Evolutionary conservation across 2,797 vertebrate species (phyloP), one percentile per base, ranked within the genome.

Genomic region (Enteromius fasciolatus): DNA sequence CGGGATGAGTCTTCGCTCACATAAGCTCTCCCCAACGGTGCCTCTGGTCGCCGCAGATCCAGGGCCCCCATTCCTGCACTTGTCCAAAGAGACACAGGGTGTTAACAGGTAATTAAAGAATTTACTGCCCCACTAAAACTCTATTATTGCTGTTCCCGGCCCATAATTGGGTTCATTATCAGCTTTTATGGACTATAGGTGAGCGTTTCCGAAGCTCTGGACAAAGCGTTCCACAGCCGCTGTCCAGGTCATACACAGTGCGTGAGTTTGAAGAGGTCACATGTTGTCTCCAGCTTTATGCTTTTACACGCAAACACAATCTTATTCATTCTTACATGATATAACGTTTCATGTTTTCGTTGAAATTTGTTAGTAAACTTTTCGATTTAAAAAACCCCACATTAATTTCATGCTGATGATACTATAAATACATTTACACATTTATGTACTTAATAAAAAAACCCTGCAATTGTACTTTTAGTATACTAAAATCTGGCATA

Each of bases 81-180:
- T 91, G 86, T 92, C 90, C 89, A 90, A 88, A 93, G 87, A 93
- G 93, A 94, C 90, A 93, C 87, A 88, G 84, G 91, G 94, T 92
- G 94, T 94, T 94, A 94, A 95, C 94, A 93, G 93, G 91, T 94
- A 94, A 95, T 95, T 94, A 94, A 95, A 95, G 90, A 87, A 93
- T 95, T 95, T 94, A 95, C 92, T 92, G 90, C 92, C 93, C 91
- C 93, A 93, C 94, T 95, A 95, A 95, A 95, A 87, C 87, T 89
- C 88, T 87, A 92, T 94, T 94, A 94, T 94, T 94, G 93, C 94
- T 92, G 93, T 92, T 92, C 92, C 87, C 88, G 92, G 92, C 90
- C 87, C 90, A 93, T 95, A 93, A 95, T 93, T 92, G 93, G 88
- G 92, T 95, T 92, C 92, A 93, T 94, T 94, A 94, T 95, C 93